Percentiles rank a stretch among this genome's conserved stretches.
These are phyloP conservation scores for Cephus sareptanus DNA, from an alignment of 2,888 invertebrate species.

Conservation along the genomic window DNA sequence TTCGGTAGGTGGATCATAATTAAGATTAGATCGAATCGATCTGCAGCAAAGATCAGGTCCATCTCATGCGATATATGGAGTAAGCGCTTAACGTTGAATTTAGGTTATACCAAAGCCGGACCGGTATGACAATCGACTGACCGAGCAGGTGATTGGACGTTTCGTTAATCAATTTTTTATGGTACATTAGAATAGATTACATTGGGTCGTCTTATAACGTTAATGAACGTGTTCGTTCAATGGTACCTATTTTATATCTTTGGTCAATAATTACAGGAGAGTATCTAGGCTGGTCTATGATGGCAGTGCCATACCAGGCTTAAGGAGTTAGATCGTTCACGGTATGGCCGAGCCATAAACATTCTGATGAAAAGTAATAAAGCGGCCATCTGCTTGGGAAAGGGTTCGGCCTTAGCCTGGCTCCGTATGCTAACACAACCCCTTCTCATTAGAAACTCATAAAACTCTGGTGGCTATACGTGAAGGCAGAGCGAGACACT, in stretches of 20 bases:
- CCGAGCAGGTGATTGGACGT: not conserved
- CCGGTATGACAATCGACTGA: not conserved
- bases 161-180: not conserved
- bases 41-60: not conserved
- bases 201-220: not conserved
- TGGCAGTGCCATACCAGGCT: not conserved
- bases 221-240: not conserved
- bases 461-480: slow-evolving; percentile 32
- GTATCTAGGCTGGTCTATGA: not conserved
- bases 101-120: not conserved
- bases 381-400: not conserved
- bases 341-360: not conserved
- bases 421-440: slow-evolving; percentile 37
- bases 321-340: not conserved
- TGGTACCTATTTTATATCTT: not conserved
- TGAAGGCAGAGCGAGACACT: slow-evolving; percentile 1
- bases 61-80: not conserved
- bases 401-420: slow-evolving; percentile 11
- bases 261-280: not conserved
- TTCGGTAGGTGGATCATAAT: not conserved
- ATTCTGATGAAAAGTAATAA: slow-evolving; percentile 4
- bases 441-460: slow-evolving; percentile 51
- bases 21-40: not conserved
- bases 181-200: not conserved
- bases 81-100: not conserved